phyloP scores from a whole-genome alignment of 2,888 invertebrate species.

The Temnothorax ravouxi region DNA sequence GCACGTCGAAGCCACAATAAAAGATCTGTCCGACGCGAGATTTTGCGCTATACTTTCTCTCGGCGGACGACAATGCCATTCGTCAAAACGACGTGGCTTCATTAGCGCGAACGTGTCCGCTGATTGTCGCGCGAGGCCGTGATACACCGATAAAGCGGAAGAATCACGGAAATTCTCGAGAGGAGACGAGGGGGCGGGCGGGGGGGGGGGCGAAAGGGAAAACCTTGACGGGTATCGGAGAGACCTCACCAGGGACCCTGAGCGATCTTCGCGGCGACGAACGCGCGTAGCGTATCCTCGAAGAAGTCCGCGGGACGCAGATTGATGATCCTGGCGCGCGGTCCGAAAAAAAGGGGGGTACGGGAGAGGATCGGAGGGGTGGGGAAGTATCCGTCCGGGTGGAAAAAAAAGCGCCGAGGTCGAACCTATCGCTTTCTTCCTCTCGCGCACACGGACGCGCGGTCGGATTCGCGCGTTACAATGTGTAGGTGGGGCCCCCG shows the following conservation, averaged over 20 bases:
- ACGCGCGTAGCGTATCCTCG: slow-evolving; percentile 53
- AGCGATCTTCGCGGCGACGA: slow-evolving; percentile 41
- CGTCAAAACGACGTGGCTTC: slow-evolving; percentile 47
- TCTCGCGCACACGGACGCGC: slow-evolving; percentile 36
- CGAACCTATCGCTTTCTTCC: slow-evolving; percentile 68
- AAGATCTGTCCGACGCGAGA: slow-evolving; percentile 14
- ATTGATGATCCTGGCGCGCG: slow-evolving; percentile 77
- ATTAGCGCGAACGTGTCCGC: slow-evolving; percentile 31
- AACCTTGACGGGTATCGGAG: slow-evolving; percentile 30
- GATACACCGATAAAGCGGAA: slow-evolving; percentile 50
- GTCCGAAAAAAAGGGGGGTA: slow-evolving; percentile 48
- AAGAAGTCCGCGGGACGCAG: slow-evolving; percentile 74
- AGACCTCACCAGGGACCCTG: slow-evolving; percentile 29
- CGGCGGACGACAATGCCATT: slow-evolving; percentile 27
- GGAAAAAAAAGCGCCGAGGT: slow-evolving; percentile 42
- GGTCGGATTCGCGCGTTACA: neutral
- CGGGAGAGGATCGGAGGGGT: slow-evolving; percentile 7
- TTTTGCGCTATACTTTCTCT: slow-evolving; percentile 19
- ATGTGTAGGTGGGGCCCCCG: slow-evolving; percentile 15
- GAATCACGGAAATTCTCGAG: slow-evolving; percentile 29
- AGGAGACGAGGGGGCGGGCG: too few species aligned
- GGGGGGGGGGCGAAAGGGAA: slow-evolving; percentile 1
- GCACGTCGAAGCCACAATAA: slow-evolving; percentile 24
- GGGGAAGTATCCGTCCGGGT: slow-evolving; percentile 13
- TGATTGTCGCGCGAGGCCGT: slow-evolving; percentile 37